Base-by-base conservation (phyloP, 2,888 invertebrate genomes). In the Chrysodeixis includens region DNA sequence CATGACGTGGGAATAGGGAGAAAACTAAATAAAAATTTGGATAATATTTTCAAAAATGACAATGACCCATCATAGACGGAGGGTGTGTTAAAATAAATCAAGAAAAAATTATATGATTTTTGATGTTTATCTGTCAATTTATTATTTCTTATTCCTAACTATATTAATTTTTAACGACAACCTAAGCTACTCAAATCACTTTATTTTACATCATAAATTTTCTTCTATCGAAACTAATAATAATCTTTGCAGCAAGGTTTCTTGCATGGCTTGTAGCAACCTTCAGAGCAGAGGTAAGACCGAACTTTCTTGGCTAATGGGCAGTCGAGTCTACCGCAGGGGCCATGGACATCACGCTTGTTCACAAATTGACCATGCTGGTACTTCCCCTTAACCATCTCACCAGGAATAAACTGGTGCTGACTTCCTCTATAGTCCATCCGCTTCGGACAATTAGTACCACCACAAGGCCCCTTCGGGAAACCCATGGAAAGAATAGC, bases 401-500 rank as follows among this genome's bases (percentile, higher is more conserved):
- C 92, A 10, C 95, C 95, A 40, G 82, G 89, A 53, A 95, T 93
- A 55, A 95, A 95, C 57, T 92, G 92, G 72, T 95, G 94, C 62
- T 95, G 93, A 69, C 93, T 93, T 1, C 94, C 94, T 74, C 94
- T 87, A 58, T 86, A 94, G 0, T 95, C 93, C 94, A 95, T 93
- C 68, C 95, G 84, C 69, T 91, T 93, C 1, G 87, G 88, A 79
- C 95, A 95, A 56, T 95, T 95, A 0, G 93, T 94, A n/a, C 95
- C 95, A 62, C 94, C 94, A 76, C 95, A 95, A 3, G 94, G 94
- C 0, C 95, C 95, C 80, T 94, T 95, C 1, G 95, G 95, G 62
- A 95, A 95, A 52, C 95, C 95, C 95, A 95, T 95, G 0, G 95
- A 83, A n/a, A 95, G 83, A 62, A 95, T 95, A 0, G 91, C 89